These are phyloP conservation scores for Zele albiditarsus DNA, from an alignment of 2,888 invertebrate species.

Conservation along the genomic window DNA sequence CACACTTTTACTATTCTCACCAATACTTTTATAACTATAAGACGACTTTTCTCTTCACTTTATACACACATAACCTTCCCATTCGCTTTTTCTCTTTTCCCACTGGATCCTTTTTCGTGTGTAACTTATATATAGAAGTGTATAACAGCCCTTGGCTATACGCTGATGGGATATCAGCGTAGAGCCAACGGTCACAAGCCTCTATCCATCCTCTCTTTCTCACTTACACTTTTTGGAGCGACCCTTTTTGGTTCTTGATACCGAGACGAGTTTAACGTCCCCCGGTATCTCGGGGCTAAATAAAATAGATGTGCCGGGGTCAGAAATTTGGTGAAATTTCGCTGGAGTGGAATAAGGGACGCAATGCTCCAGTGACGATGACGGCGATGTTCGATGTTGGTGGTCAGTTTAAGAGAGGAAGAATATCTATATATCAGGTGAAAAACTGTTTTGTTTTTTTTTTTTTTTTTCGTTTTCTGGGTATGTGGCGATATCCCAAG, in stretches of 20 bases:
- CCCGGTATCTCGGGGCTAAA: conserved; percentile 65
- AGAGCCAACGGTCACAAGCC: conserved; percentile 52
- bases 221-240: conserved; percentile 9
- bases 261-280: conserved; percentile 58
- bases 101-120: conserved; percentile 28
- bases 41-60: conserved; percentile 45
- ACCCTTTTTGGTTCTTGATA: conserved; percentile 19
- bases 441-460: too few relatives aligned
- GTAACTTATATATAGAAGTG: conserved; percentile 26
- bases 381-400: conserved; percentile 3
- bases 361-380: conserved; percentile 12
- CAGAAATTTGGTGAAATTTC: conserved; percentile 70
- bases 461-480: not conserved
- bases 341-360: conserved; percentile 49
- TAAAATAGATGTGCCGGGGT: conserved; percentile 71
- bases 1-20: conserved; percentile 37
- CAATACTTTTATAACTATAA: conserved; percentile 40
- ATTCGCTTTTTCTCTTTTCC: conserved; percentile 29
- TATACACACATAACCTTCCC: conserved; percentile 35
- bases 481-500: conserved; percentile 44
- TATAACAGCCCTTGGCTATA: conserved; percentile 39
- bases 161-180: conserved; percentile 59
- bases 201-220: conserved; percentile 1
- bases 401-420: conserved; percentile 28
- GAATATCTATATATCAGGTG: not conserved